Percentiles rank a stretch among this genome's conserved stretches.
Conservation (phyloP, 2,113 vertebrate genomes). For the Malurus alboscapulatus region DNA sequence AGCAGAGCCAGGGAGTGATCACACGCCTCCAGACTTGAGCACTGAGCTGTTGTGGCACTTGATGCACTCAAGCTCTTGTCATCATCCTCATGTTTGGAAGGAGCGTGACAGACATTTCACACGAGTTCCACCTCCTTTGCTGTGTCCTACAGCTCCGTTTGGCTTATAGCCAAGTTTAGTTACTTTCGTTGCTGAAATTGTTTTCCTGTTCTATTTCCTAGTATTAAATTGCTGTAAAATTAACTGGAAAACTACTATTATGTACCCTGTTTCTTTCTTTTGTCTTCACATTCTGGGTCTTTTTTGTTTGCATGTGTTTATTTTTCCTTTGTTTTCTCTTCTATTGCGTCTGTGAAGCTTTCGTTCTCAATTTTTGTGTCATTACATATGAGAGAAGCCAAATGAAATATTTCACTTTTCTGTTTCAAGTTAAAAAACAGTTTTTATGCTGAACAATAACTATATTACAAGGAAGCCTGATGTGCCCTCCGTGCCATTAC, state of each 20-base stretch:
- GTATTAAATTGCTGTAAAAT: constrained; percentile 39
- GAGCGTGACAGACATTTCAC: not conserved
- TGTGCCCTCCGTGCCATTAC: constrained; percentile 7
- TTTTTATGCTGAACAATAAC: constrained; percentile 42
- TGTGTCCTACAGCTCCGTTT: not conserved
- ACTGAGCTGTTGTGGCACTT: not conserved
- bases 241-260: constrained; percentile 31
- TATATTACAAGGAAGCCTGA: constrained; percentile 37
- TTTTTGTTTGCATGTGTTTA: constrained; percentile 14
- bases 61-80: not conserved
- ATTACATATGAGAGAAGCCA: not conserved
- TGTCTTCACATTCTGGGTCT: not conserved
- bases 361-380: constrained; percentile 26
- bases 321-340: constrained; percentile 41
- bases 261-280: constrained; percentile 11
- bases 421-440: constrained; percentile 27
- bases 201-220: constrained; percentile 45
- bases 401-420: constrained; percentile 44
- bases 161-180: constrained; percentile 17
- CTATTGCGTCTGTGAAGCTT: not conserved
- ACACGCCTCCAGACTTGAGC: not conserved
- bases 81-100: not conserved
- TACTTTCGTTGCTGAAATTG: constrained; percentile 22
- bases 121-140: not conserved
- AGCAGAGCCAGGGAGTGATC: not conserved